Conservation (phyloP, 2,888 invertebrate species). For the Oegoconia quadripuncta region DNA sequence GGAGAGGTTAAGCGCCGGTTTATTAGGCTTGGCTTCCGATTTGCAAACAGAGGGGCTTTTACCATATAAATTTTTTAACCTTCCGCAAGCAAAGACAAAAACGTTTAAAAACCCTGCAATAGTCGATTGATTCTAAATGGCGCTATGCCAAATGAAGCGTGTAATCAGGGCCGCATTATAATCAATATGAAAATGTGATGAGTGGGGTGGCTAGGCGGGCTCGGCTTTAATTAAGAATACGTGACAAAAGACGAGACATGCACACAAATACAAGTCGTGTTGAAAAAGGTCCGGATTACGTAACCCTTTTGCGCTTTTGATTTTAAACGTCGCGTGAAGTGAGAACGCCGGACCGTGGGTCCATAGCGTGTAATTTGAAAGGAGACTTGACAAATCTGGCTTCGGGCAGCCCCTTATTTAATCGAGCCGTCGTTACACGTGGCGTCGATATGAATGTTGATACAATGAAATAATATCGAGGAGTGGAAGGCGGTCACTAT, state of each 20-base stretch:
- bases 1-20: constrained; percentile 75
- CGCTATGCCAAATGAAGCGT: constrained; percentile 35
- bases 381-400: constrained; percentile 75
- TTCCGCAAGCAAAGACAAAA: constrained; percentile 37
- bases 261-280: constrained; percentile 68
- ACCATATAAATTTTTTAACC: constrained; percentile 53
- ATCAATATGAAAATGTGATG: constrained; percentile 72
- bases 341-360: constrained; percentile 50
- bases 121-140: constrained; percentile 47
- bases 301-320: constrained; percentile 78
- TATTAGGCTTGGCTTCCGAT: constrained; percentile 74
- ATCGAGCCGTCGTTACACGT: constrained; percentile 64
- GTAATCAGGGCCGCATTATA: constrained; percentile 50
- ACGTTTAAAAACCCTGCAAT: constrained; percentile 38
- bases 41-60: constrained; percentile 66
- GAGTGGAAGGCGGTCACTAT: constrained; percentile 64
- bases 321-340: constrained; percentile 75
- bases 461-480: constrained; percentile 69
- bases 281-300: constrained; percentile 76
- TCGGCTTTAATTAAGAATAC: constrained; percentile 78
- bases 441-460: constrained; percentile 72
- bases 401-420: constrained; percentile 68
- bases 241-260: constrained; percentile 79
- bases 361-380: constrained; percentile 68
- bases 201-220: constrained; percentile 63